phyloP scores from a whole-genome alignment of 2,797 vertebrate species.

The Rhabdophis nuchalis region DNA sequence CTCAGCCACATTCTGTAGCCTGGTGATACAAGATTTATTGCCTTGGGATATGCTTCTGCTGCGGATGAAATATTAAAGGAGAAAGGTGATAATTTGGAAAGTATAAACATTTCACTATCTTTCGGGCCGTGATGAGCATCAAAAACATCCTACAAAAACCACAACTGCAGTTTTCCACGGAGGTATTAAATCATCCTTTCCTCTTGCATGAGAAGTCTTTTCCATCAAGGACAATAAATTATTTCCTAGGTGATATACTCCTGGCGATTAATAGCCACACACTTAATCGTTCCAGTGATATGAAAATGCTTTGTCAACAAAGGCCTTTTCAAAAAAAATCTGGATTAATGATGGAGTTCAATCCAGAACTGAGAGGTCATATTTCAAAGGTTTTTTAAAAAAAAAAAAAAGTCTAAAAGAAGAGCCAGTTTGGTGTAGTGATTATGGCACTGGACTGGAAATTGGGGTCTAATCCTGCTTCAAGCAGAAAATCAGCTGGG shows the following conservation, averaged over 20 bases:
- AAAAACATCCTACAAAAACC: neutral
- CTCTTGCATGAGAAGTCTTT: neutral
- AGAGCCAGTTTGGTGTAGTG: neutral
- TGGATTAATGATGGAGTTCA: neutral
- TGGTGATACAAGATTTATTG: neutral
- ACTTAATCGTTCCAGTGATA: neutral
- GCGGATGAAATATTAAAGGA: neutral
- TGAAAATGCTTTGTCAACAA: neutral
- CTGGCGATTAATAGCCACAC: neutral
- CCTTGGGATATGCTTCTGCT: neutral
- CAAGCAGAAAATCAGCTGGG: neutral
- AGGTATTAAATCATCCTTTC: neutral
- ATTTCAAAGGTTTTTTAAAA: neutral
- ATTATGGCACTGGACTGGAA: neutral
- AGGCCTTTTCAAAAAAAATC: neutral
- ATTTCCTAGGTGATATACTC: neutral
- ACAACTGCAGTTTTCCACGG: neutral
- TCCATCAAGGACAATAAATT: neutral
- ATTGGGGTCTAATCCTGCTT: neutral
- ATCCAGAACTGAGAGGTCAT: neutral
- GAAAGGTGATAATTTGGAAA: neutral
- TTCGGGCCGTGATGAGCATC: neutral
- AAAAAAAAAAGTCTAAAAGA: too few species aligned
- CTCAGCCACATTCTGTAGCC: neutral
- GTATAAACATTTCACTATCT: neutral